phyloP scores from a whole-genome alignment of 2,113 vertebrate species.

The Pampusana beccarii region DNA sequence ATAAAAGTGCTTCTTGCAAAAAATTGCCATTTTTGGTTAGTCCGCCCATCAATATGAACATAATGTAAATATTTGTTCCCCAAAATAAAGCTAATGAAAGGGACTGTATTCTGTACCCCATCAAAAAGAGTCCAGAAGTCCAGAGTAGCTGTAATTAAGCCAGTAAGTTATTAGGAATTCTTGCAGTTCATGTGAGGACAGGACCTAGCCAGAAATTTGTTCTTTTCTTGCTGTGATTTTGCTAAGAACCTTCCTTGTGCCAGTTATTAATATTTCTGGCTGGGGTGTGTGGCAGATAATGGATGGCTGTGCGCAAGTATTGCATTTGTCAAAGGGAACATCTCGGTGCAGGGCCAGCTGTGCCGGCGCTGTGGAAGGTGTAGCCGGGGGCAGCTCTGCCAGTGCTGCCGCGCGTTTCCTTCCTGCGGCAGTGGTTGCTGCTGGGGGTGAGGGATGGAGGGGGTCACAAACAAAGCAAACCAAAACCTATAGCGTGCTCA shows the following conservation, averaged over 20 bases:
- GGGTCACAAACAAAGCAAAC: not conserved
- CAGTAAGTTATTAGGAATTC: slow-evolving; percentile 17
- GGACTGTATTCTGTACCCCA: not conserved
- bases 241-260: not conserved
- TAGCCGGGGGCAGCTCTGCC: not conserved
- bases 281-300: not conserved
- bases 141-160: not conserved
- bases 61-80: not conserved
- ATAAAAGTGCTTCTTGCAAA: not conserved
- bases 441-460: fast-evolving
- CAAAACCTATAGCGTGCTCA: not conserved
- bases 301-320: not conserved
- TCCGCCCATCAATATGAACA: not conserved
- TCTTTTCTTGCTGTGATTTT: not conserved
- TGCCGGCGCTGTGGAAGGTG: not conserved
- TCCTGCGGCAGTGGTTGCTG: not conserved
- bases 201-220: not conserved
- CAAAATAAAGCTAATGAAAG: not conserved
- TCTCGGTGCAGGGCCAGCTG: not conserved
- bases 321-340: not conserved
- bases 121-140: not conserved
- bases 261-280: not conserved
- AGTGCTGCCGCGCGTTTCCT: fast-evolving
- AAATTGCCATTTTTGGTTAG: not conserved
- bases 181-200: not conserved